Base-by-base conservation (phyloP, 1,140 invertebrate genomes). In the Linepithema humile region DNA sequence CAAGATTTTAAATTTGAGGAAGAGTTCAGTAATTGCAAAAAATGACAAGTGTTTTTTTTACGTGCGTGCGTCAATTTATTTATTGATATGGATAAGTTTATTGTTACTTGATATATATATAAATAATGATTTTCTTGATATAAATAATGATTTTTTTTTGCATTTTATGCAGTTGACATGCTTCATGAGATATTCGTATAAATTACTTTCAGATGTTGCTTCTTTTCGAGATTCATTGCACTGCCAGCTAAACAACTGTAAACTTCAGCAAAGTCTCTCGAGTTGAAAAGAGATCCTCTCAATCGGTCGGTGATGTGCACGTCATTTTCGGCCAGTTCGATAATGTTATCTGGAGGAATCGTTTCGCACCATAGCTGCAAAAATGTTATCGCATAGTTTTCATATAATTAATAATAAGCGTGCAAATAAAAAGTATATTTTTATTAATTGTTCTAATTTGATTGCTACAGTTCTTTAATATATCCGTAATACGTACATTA, bases 351-450 rank as follows among this genome's bases (percentile, higher is more conserved):
- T 12, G 35, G 23, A 0, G 59, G 0, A 0, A 5, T 10, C 0
- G 45, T 0, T 85, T 88, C 64, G 2, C 85, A 88, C 62, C 69
- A 88, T 3, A 82, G 17, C 85, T 88, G 29, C 38, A 72, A 87
- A 70, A 5, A 0, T 50, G 5, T n/a, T 75, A 29, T 40, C 23
- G 17, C 29, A 7, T 23, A 5, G 10, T 43, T 60, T 74, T 40
- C 1, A 73, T 32, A 69, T 32, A 29, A 69, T 69, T 69, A 3
- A 43, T 43, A n/a, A n/a, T 43, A 43, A 43, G n/a, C n/a, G n/a
- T n/a, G n/a, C n/a, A 40, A 40, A 10, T 0, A 57, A 40, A 57
- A 20, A 5, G n/a, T n/a, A 53, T 1, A 32, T 26, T 7, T 55
- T 38, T 2, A 45, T 69, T 20, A n/a, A 35, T 35, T 23, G 15